Base-by-base conservation (phyloP, 2,797 vertebrate species). In the Loris lydekkerianus region DNA sequence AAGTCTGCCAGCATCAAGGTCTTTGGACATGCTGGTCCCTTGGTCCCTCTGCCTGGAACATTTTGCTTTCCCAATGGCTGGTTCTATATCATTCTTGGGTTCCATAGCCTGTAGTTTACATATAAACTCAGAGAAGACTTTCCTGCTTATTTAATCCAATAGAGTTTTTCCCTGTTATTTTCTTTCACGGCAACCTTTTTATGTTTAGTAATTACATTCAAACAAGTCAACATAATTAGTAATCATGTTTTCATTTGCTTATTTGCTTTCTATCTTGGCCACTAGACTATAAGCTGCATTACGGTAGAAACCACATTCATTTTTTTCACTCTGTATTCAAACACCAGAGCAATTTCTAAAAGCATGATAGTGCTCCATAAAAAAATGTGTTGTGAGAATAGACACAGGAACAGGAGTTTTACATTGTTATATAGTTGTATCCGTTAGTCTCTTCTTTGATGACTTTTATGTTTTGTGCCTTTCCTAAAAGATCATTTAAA, bases 321-420 rank as follows among this genome's bases (percentile, higher is more conserved):
- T 95, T 93, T 93, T 18, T 87, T 83, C 43, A 80, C 3, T 43
- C 5, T 72, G 5, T 53, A 73, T 69, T 82, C n/a, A 78, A 61
- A 92, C 69, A 93, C 58, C 83, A 34, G 18, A 86, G 34, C 18
- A 89, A 86, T 56, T 40, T 6, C 70, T 69, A 23, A 34, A 34
- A 43, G 90, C 65, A 11, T 53, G 6, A 73, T 4, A 73, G 9
- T n/a, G 4, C 21, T 94, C 46, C 76, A 10, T 40, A 77, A 96
- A 91, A 91, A 91, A 88, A 88, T 88, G 25, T 34, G 2, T n/a
- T 81, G 27, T 72, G 15, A 83, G 73, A 95, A 82, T 58, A 88
- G 61, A 70, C 37, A 29, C 27, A 76, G 53, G 21, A 89, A 82
- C 77, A 89, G 65, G 70, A 14, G 53, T 76, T 89, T 93, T 77